phyloP scores from a whole-genome alignment of 2,888 invertebrate species.

The Pyrocoelia pectoralis region DNA sequence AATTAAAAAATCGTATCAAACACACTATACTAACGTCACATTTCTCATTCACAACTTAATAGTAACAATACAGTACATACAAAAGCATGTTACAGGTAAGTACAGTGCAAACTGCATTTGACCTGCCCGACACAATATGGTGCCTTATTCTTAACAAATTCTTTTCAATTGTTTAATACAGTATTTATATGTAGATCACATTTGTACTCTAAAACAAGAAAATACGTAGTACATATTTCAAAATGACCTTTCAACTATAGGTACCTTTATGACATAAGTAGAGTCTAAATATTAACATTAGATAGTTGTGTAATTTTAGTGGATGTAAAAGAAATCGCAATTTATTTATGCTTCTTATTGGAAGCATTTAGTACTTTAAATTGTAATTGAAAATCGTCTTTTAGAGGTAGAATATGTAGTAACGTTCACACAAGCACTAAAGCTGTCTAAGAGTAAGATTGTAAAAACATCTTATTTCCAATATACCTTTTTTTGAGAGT shows the following conservation, averaged over 20 bases:
- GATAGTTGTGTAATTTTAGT: background rate
- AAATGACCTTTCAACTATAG: slow-evolving; percentile 4
- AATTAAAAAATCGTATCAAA: slow-evolving; percentile 49
- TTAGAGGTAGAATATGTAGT: background rate
- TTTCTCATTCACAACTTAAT: slow-evolving; percentile 39
- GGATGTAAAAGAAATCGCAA: background rate
- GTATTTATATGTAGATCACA: slow-evolving; percentile 1
- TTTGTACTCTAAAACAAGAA: slow-evolving; percentile 9
- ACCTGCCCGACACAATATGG: too few species aligned
- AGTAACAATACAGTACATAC: background rate
- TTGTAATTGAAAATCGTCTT: background rate
- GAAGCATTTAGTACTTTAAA: background rate
- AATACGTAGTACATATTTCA: background rate
- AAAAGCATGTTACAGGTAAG: background rate
- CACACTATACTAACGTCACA: slow-evolving; percentile 49
- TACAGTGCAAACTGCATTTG: background rate
- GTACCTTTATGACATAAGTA: background rate
- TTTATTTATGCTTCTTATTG: slow-evolving; percentile 22
- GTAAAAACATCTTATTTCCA: too few species aligned
- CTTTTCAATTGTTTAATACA: background rate
- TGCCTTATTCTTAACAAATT: background rate
- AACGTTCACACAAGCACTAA: background rate
- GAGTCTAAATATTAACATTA: slow-evolving; percentile 8
- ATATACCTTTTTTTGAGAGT: too few species aligned
- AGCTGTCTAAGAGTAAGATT: background rate